Conservation (phyloP, 2,888 invertebrate genomes). For the Hanleya hanleyi region DNA sequence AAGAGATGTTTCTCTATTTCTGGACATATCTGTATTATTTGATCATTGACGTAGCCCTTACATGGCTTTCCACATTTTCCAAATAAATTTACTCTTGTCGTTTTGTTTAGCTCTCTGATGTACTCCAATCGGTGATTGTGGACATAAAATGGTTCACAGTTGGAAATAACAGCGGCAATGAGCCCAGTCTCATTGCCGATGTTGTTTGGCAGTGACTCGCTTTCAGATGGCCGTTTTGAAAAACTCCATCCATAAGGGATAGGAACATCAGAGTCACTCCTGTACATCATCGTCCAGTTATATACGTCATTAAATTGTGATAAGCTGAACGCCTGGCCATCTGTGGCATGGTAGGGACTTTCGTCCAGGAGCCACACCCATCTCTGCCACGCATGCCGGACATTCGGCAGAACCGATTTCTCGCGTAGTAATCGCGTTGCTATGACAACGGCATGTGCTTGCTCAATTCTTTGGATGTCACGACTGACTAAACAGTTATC, state of each 20-base stretch:
- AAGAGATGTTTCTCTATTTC: not conserved
- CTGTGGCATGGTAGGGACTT: slow-evolving; percentile 2
- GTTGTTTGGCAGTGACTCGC: not conserved
- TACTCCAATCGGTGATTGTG: slow-evolving; percentile 4
- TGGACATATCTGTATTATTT: not conserved
- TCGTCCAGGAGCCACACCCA: slow-evolving; percentile 10
- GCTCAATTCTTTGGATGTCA: not conserved
- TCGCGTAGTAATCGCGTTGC: not conserved
- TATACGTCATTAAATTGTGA: not conserved
- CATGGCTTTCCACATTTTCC: not conserved
- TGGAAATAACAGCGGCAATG: not conserved
- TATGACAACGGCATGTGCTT: not conserved
- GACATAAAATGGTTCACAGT: not conserved
- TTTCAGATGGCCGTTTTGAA: not conserved
- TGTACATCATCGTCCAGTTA: slow-evolving; percentile 10
- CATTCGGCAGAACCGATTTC: not conserved
- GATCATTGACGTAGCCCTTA: not conserved
- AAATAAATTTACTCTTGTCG: not conserved
- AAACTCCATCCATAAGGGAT: not conserved
- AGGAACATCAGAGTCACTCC: not conserved
- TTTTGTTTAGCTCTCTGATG: not conserved
- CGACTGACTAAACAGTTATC: not conserved
- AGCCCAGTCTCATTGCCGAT: not conserved
- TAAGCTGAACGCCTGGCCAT: not conserved
- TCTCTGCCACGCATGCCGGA: not conserved